Evolutionary conservation across 2,797 vertebrate species (phyloP).

Genomic region (Vultur gryphus): DNA sequence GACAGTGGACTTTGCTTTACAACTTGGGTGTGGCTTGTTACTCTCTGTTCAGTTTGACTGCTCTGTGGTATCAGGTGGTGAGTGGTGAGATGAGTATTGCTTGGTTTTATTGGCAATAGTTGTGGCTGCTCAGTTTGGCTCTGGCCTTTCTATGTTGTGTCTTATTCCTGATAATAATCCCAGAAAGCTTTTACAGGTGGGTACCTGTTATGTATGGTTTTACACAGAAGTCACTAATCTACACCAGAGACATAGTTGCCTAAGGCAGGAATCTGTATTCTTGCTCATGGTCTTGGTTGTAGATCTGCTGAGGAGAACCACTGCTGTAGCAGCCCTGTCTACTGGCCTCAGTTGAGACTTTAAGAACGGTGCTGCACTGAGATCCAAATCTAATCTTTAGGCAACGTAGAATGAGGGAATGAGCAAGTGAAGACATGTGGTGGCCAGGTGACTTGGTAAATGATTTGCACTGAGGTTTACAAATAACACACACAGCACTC

Average conservation of each 20-base stretch:
- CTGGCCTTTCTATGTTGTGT: neutral
- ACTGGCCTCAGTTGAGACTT: neutral
- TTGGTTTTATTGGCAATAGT: neutral
- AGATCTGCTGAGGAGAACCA: neutral
- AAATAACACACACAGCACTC: neutral
- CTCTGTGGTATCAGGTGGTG: neutral
- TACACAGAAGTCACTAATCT: neutral
- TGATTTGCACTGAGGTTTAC: neutral
- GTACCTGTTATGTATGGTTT: neutral
- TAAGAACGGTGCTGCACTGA: neutral
- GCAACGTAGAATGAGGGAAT: neutral
- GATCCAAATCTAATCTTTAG: neutral
- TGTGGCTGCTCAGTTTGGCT: neutral
- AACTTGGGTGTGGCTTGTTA: neutral
- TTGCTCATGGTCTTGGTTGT: accelerated
- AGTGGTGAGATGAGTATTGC: neutral
- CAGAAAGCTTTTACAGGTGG: neutral
- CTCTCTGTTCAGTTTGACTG: neutral
- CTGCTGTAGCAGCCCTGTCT: neutral
- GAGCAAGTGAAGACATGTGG: neutral
- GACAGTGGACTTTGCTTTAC: neutral
- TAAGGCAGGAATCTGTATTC: neutral
- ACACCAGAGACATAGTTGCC: neutral
- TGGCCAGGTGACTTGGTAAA: neutral
- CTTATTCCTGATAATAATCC: neutral